phyloP scores from a whole-genome alignment of 1,140 invertebrate species.

The Planococcus citri region DNA sequence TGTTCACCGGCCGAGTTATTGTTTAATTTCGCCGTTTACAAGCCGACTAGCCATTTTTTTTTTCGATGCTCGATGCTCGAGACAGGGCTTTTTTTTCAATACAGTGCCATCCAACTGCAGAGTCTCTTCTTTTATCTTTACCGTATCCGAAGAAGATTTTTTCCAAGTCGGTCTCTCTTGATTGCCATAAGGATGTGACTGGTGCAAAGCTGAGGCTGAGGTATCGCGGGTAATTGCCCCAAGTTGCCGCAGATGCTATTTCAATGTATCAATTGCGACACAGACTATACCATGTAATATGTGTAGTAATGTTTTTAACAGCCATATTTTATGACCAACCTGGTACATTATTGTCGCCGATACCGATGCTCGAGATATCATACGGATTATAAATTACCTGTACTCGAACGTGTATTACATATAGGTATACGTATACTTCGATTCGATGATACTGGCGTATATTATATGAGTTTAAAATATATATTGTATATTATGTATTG shows the following conservation, averaged over 20 bases:
- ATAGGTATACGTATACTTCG: no score
- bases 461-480: no score
- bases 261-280: not conserved
- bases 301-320: not conserved
- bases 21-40: constrained; percentile 1
- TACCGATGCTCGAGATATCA: not conserved
- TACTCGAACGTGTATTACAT: no score
- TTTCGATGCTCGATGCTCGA: no score
- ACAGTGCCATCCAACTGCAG: no score
- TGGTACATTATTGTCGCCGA: not conserved
- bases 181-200: no score
- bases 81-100: no score
- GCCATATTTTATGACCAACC: not conserved
- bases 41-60: not conserved
- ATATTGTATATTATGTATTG: no score
- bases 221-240: not conserved
- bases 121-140: constrained; percentile 2
- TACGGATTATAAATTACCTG: not conserved
- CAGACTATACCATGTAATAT: not conserved
- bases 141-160: not conserved
- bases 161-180: not conserved
- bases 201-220: no score
- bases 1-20: not conserved
- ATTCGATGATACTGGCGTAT: no score
- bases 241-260: not conserved